Percentiles rank a stretch among this genome's conserved stretches.
phyloP scores from a whole-genome alignment of 2,113 vertebrate species.

The Anguilla rostrata region DNA sequence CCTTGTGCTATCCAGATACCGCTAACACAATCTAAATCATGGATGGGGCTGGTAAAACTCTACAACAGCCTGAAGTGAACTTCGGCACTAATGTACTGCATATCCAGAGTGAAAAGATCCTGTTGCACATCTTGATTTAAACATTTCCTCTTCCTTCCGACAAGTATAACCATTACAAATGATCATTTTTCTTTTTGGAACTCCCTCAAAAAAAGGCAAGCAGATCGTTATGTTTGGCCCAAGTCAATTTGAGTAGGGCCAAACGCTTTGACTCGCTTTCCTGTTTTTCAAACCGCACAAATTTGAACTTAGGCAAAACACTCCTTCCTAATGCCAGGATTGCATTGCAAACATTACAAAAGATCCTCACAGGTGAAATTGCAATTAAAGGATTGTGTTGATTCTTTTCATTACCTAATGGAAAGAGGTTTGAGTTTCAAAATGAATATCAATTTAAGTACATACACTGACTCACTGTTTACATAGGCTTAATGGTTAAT shows the following conservation, averaged over 20 bases:
- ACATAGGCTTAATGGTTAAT: conserved; percentile 4
- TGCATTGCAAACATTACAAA: conserved; percentile 2
- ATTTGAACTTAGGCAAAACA: background rate
- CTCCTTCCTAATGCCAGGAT: conserved; percentile 8
- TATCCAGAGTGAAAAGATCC: no score
- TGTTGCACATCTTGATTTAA: background rate
- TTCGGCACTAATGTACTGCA: no score
- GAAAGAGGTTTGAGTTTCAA: background rate
- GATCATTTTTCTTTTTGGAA: background rate
- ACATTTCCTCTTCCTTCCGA: conserved; percentile 10
- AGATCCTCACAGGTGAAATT: conserved; percentile 10
- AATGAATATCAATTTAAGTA: conserved; percentile 14
- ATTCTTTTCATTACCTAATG: conserved; percentile 20
- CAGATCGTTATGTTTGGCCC: background rate
- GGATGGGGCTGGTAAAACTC: background rate
- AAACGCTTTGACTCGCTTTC: background rate
- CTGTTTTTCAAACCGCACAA: background rate
- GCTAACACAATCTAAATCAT: background rate
- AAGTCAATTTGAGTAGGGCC: background rate
- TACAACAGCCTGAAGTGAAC: background rate
- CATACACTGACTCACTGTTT: conserved; percentile 14
- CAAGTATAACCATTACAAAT: background rate
- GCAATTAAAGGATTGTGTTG: conserved; percentile 17
- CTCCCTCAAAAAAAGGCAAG: background rate
- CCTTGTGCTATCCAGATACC: conserved; percentile 16